Evolutionary conservation across 2,797 vertebrate genomes (phyloP).

Genomic region (Etheostoma perlongum): DNA sequence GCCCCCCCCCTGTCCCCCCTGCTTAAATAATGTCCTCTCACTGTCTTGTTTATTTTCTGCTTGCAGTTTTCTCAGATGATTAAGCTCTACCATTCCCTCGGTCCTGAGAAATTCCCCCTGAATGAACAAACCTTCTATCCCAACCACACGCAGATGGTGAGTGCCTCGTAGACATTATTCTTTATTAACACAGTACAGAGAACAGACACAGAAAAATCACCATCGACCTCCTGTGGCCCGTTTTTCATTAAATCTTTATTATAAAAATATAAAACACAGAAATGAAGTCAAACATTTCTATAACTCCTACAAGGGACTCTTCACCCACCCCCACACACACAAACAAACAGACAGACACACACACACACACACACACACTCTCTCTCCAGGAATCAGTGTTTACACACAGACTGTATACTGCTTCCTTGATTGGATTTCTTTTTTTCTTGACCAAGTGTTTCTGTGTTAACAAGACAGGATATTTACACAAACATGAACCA

Average conservation of each 20-base stretch:
- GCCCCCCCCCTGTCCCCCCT: neutral
- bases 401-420: slow-evolving; percentile 75
- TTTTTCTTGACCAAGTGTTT: slow-evolving; percentile 67
- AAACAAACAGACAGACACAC: slow-evolving; percentile 21
- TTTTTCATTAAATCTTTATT: slow-evolving; percentile 89
- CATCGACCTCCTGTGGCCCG: slow-evolving; percentile 14
- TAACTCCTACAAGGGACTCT: slow-evolving; percentile 76
- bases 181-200: neutral
- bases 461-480: slow-evolving; percentile 79
- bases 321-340: slow-evolving; percentile 8
- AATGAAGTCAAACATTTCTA: slow-evolving; percentile 87
- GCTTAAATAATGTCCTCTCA: slow-evolving; percentile 6
- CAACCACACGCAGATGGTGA: slow-evolving; percentile 97
- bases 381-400: slow-evolving; percentile 71
- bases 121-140: slow-evolving; percentile 97
- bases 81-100: slow-evolving; percentile 93
- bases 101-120: slow-evolving; percentile 95
- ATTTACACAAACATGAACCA: slow-evolving; percentile 81
- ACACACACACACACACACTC: slow-evolving; percentile 32
- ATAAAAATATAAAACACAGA: slow-evolving; percentile 92
- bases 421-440: slow-evolving; percentile 66
- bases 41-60: slow-evolving; percentile 57
- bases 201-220: slow-evolving; percentile 32
- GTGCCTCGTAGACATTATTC: slow-evolving; percentile 68
- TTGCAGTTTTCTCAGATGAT: slow-evolving; percentile 97